Conservation (phyloP, 1,140 invertebrate genomes). For the Drosophila gunungcola region DNA sequence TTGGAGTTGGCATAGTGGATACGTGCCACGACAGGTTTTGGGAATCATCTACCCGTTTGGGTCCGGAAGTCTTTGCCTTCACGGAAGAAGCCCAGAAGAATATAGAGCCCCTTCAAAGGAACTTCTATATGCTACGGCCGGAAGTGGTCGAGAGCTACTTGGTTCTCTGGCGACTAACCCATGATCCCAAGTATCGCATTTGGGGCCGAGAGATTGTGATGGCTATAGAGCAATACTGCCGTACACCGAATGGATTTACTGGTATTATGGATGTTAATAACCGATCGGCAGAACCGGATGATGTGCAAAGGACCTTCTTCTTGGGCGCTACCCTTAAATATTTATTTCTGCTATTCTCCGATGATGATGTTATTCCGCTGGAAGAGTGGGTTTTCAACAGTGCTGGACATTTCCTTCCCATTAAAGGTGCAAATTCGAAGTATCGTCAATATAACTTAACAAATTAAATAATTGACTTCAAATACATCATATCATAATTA, state of each 20-base stretch:
- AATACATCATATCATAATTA: no score
- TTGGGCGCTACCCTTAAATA: constrained; percentile 97
- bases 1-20: constrained; percentile 94
- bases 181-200: constrained; percentile 96
- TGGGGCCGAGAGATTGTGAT: constrained; percentile 98
- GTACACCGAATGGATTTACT: constrained; percentile 94
- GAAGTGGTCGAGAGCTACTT: constrained; percentile 99
- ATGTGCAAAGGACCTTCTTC: constrained; percentile 99
- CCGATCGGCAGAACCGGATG: constrained; percentile 93
- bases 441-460: constrained; percentile 14
- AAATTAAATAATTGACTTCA: no score
- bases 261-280: constrained; percentile 97
- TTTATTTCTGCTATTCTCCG: constrained; percentile 94
- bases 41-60: constrained; percentile 93
- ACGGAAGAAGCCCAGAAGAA: constrained; percentile 89
- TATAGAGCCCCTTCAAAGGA: constrained; percentile 90
- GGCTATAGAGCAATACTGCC: constrained; percentile 96
- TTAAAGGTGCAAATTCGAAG: constrained; percentile 89
- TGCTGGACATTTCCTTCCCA: constrained; percentile 97
- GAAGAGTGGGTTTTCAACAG: constrained; percentile 99
- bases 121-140: constrained; percentile 97
- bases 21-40: constrained; percentile 98
- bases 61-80: constrained; percentile 93
- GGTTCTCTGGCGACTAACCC: constrained; percentile 96
- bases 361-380: constrained; percentile 94